Conservation (phyloP, 2,888 invertebrate species). For the Ditula angustiorana region DNA sequence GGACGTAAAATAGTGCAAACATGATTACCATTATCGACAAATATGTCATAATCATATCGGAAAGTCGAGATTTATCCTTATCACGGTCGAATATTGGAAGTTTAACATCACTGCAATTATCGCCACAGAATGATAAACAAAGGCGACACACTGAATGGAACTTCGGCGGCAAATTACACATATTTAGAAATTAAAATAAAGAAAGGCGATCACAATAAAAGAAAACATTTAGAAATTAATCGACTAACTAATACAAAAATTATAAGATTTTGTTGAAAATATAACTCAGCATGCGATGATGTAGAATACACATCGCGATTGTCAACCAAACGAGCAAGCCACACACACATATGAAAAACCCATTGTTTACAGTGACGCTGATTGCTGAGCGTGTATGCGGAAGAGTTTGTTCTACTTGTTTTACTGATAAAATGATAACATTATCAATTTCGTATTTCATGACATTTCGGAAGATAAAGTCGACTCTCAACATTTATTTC, state of each 20-base stretch:
- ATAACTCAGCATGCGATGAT: constrained; percentile 84
- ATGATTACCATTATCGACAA: constrained; percentile 91
- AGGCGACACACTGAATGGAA: constrained; percentile 97
- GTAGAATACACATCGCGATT: constrained; percentile 85
- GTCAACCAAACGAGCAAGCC: constrained; percentile 83
- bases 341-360: constrained; percentile 75
- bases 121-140: constrained; percentile 93
- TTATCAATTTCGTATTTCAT: constrained; percentile 66
- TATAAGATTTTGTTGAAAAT: constrained; percentile 82
- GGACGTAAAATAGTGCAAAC: constrained; percentile 58
- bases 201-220: constrained; percentile 80
- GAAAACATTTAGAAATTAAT: constrained; percentile 84
- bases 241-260: constrained; percentile 80
- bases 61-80: constrained; percentile 88
- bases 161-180: constrained; percentile 96
- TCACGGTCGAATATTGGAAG: constrained; percentile 92
- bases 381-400: constrained; percentile 67
- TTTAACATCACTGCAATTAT: constrained; percentile 90
- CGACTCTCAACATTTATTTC: neutral
- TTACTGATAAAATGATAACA: constrained; percentile 80
- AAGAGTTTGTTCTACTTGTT: constrained; percentile 73
- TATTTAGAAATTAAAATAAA: constrained; percentile 88
- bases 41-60: constrained; percentile 91
- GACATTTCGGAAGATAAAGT: constrained; percentile 40
- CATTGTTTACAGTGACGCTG: constrained; percentile 79